phyloP scores from a whole-genome alignment of 2,888 invertebrate genomes.

The Eutolmus rufibarbis region DNA sequence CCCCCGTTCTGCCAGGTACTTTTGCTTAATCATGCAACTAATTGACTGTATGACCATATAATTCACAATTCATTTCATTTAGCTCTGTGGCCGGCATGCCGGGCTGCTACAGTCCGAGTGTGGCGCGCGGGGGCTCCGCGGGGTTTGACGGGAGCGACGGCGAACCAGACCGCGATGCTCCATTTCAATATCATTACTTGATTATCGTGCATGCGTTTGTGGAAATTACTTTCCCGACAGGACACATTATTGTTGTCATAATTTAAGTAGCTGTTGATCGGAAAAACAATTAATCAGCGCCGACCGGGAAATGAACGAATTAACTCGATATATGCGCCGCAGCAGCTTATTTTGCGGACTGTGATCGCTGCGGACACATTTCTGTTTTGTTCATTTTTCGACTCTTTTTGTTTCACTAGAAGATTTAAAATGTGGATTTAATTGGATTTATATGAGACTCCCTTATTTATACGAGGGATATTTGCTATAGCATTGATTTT shows the following conservation, averaged over 20 bases:
- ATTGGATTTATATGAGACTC: background rate
- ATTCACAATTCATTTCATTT: conserved; percentile 48
- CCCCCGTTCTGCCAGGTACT: conserved; percentile 24
- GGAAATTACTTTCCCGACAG: conserved; percentile 15
- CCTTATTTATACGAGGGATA: background rate
- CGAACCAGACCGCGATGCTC: conserved; percentile 6
- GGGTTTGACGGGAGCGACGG: background rate
- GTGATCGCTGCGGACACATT: background rate
- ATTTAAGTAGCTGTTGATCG: conserved; percentile 28
- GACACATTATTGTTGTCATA: conserved; percentile 23
- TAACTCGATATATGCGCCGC: background rate
- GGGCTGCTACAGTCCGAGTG: conserved; percentile 16
- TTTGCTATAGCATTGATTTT: background rate
- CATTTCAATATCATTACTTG: conserved; percentile 20
- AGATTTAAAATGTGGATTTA: background rate
- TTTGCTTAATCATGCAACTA: conserved; percentile 48
- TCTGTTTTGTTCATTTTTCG: background rate
- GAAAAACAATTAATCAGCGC: conserved; percentile 13
- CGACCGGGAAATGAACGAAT: background rate
- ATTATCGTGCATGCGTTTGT: conserved; percentile 15
- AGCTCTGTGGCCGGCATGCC: conserved; percentile 29
- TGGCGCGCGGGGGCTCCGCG: background rate
- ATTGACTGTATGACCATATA: conserved; percentile 48
- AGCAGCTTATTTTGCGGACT: background rate
- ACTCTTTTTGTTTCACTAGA: background rate